phyloP scores from a whole-genome alignment of 2,888 invertebrate genomes.

The Argynnis bischoffii region DNA sequence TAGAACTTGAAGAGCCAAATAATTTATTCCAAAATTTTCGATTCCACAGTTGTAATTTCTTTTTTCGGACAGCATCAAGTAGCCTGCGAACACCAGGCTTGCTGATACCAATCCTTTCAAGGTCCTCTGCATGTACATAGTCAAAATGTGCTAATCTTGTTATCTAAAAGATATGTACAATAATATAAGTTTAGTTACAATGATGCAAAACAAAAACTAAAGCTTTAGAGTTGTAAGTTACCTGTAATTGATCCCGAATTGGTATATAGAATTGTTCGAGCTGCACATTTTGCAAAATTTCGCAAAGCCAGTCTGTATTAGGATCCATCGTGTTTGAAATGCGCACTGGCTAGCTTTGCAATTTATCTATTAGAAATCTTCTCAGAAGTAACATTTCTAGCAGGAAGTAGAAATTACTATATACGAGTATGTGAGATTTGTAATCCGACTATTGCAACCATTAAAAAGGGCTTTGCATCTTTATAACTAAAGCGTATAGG shows the following conservation, averaged over 20 bases:
- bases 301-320: conserved; percentile 90
- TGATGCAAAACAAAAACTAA: background rate
- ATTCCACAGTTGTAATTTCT: conserved; percentile 90
- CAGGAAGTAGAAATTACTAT: conserved; percentile 65
- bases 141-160: conserved; percentile 97
- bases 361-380: conserved; percentile 46
- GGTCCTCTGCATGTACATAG: conserved; percentile 96
- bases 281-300: conserved; percentile 94
- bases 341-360: conserved; percentile 34
- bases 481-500: background rate
- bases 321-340: conserved; percentile 61
- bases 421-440: conserved; percentile 21
- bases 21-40: conserved; percentile 91
- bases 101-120: conserved; percentile 96
- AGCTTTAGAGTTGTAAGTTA: conserved; percentile 52
- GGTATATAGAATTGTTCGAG: conserved; percentile 94
- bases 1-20: conserved; percentile 80
- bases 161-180: conserved; percentile 81
- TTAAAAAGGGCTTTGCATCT: conserved; percentile 12
- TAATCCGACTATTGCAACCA: conserved; percentile 18
- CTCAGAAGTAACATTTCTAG: conserved; percentile 63
- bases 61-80: conserved; percentile 95
- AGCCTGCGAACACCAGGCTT: conserved; percentile 95
- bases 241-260: conserved; percentile 95
- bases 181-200: conserved; percentile 4